Percentiles rank a stretch among this genome's conserved stretches.
phyloP scores from a whole-genome alignment of 2,797 vertebrate genomes.

The Tapirus indicus region DNA sequence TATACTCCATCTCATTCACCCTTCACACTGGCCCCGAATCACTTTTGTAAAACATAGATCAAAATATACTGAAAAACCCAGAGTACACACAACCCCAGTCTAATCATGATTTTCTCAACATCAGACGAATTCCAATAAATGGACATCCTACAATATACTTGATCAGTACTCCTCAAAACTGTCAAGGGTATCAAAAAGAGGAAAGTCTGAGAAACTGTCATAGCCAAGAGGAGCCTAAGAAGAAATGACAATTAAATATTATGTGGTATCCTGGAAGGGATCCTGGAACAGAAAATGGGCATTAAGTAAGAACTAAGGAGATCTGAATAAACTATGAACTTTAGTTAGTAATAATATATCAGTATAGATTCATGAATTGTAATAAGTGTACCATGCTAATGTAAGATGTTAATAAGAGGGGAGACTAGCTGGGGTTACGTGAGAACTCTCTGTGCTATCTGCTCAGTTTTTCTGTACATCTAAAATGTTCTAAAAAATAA shows the following conservation, averaged over 20 bases:
- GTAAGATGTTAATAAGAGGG: background rate
- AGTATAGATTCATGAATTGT: background rate
- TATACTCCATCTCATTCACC: background rate
- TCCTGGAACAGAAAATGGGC: background rate
- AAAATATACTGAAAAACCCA: too few species aligned
- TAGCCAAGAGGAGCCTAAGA: background rate
- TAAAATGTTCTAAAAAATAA: constrained; percentile 27
- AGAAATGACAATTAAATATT: background rate
- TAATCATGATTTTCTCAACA: background rate
- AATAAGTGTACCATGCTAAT: background rate
- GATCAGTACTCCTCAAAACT: background rate
- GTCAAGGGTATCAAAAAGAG: background rate
- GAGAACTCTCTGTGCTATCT: background rate
- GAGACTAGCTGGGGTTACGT: background rate
- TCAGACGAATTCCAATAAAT: background rate
- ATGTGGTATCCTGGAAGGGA: background rate
- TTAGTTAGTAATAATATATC: background rate
- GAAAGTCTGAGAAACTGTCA: constrained; percentile 16
- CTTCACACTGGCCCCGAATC: background rate
- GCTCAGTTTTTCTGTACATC: background rate
- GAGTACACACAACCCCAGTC: too few species aligned
- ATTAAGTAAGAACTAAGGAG: background rate
- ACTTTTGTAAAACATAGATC: too few species aligned
- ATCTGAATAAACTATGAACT: background rate
- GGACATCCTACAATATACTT: background rate